These are phyloP conservation scores for Ornithorhynchus anatinus DNA, from an alignment of 2,113 vertebrate species.

Conservation along the genomic window DNA sequence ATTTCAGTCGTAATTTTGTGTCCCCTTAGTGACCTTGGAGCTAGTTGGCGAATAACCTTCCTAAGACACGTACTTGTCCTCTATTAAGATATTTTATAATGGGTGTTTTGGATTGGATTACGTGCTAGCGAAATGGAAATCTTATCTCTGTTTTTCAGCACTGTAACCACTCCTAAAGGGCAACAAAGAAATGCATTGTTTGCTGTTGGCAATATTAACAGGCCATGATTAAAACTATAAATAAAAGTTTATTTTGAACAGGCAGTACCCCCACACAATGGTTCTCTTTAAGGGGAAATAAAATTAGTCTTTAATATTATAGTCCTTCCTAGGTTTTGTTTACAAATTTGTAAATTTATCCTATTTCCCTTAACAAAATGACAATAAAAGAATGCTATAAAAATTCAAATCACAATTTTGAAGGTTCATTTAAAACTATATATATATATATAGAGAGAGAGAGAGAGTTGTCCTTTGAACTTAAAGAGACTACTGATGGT, in stretches of 20 bases:
- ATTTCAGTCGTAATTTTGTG: background rate
- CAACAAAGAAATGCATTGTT: conserved; percentile 13
- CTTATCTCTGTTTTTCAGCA: conserved; percentile 33
- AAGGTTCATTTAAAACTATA: no score
- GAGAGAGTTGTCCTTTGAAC: no score
- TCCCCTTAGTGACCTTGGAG: conserved; percentile 9
- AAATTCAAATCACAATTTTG: no score
- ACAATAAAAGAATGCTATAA: no score
- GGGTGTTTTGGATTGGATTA: conserved; percentile 35
- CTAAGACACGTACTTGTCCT: conserved; percentile 14
- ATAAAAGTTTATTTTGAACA: background rate
- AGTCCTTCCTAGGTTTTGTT: background rate
- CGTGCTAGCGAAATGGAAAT: conserved; percentile 4
- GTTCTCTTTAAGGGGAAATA: conserved; percentile 18
- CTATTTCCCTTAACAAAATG: no score
- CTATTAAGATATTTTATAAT: background rate
- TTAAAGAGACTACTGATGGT: no score
- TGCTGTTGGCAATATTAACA: conserved; percentile 10
- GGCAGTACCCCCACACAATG: background rate
- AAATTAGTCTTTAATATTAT: conserved; percentile 6
- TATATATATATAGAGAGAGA: no score
- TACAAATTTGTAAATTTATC: background rate
- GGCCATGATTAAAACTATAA: background rate
- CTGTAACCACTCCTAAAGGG: conserved; percentile 11
- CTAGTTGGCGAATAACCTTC: background rate